Percentiles rank a stretch among this genome's conserved stretches.
phyloP scores from a whole-genome alignment of 2,113 vertebrate species.

The Theropithecus gelada region DNA sequence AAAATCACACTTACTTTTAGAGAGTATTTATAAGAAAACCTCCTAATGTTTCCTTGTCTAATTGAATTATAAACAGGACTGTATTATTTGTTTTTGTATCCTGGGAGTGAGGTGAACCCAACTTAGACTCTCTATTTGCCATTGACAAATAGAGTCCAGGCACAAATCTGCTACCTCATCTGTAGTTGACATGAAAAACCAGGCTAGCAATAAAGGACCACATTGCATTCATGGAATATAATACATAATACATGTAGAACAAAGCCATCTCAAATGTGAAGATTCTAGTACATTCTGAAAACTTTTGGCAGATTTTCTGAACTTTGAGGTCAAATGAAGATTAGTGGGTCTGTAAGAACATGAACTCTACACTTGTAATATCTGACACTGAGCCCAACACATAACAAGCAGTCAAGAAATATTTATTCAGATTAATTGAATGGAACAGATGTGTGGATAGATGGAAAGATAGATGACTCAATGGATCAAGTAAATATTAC shows the following conservation, averaged over 20 bases:
- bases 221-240: background rate
- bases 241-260: background rate
- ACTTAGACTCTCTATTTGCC: background rate
- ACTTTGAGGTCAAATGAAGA: background rate
- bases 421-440: background rate
- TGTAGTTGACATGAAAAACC: background rate
- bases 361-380: background rate
- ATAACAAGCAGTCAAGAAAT: background rate
- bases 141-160: conserved; percentile 15
- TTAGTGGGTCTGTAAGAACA: background rate
- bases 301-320: background rate
- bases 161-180: background rate
- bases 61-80: background rate
- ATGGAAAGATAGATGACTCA: background rate
- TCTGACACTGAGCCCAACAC: background rate
- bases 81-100: background rate
- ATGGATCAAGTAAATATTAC: background rate
- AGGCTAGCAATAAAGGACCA: background rate
- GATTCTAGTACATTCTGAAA: background rate
- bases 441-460: background rate
- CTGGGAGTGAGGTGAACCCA: background rate
- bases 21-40: background rate
- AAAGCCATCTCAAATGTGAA: background rate
- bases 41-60: background rate
- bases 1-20: conserved; percentile 43